Percentiles rank a stretch among this genome's conserved stretches.
Evolutionary conservation across 2,888 invertebrate species (phyloP).

Genomic region (Plemyria rubiginata): DNA sequence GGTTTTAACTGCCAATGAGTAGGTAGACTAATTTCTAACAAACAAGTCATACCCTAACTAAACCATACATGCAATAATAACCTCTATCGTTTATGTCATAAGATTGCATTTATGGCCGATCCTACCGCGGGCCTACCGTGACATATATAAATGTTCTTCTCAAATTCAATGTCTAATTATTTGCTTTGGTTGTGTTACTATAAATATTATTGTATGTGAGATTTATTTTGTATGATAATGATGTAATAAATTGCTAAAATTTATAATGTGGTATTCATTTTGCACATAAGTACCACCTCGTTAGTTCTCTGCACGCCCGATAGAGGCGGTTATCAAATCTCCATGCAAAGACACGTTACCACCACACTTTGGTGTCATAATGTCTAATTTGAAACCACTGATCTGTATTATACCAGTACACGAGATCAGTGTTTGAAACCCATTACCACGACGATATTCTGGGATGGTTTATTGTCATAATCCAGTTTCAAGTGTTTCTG

Average conservation of each 20-base stretch:
- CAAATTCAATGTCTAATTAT: conserved; percentile 80
- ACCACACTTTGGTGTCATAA: too few relatives aligned
- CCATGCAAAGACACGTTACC: too few relatives aligned
- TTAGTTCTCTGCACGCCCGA: too few relatives aligned
- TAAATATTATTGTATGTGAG: conserved; percentile 82
- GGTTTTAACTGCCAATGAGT: conserved; percentile 71
- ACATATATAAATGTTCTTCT: conserved; percentile 67
- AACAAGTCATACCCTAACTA: conserved; percentile 68
- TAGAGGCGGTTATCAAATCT: too few relatives aligned
- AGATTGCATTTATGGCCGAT: conserved; percentile 74
- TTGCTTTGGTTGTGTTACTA: conserved; percentile 85
- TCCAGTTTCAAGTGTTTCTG: too few relatives aligned
- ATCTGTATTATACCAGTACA: too few relatives aligned
- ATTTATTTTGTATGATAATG: conserved; percentile 84
- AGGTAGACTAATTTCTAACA: conserved; percentile 65
- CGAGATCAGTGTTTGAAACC: too few relatives aligned
- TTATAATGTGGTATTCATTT: conserved; percentile 5
- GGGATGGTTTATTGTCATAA: too few relatives aligned
- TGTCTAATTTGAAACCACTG: too few relatives aligned
- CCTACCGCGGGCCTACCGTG: conserved; percentile 60
- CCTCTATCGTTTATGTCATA: conserved; percentile 58
- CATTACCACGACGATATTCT: too few relatives aligned
- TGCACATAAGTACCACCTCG: too few relatives aligned
- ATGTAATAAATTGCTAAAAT: conserved; percentile 82
- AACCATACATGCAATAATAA: conserved; percentile 53